Percentiles rank a stretch among this genome's conserved stretches.
These are phyloP conservation scores for Papilio polyxenes DNA, from an alignment of 1,140 invertebrate genomes.

Conservation along the genomic window DNA sequence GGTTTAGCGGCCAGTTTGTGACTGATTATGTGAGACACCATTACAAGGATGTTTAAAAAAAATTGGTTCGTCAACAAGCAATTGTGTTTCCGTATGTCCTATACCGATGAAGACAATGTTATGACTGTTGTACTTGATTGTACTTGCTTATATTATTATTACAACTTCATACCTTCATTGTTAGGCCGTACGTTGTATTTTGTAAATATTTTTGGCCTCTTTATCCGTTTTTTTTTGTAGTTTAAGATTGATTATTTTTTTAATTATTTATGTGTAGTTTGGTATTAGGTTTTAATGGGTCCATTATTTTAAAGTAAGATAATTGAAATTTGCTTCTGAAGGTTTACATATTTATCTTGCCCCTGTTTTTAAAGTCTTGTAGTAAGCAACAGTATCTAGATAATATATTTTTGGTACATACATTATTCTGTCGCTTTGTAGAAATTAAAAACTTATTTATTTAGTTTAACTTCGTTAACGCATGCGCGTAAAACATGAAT, in stretches of 20 bases:
- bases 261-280: too few species aligned
- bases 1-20: constrained; percentile 19
- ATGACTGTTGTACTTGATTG: constrained; percentile 30
- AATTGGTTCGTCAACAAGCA: constrained; percentile 45
- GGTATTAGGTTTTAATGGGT: too few species aligned
- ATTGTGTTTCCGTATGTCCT: constrained; percentile 45
- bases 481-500: constrained; percentile 33
- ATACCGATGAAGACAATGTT: constrained; percentile 30
- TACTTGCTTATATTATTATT: constrained; percentile 17
- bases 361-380: too few species aligned
- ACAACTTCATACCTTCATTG: constrained; percentile 24
- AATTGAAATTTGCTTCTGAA: too few species aligned
- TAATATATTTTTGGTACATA: background rate
- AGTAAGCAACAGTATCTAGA: too few species aligned
- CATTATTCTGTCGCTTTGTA: background rate
- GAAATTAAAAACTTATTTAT: background rate
- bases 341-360: too few species aligned
- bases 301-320: too few species aligned
- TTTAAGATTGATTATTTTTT: too few species aligned
- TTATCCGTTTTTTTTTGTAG: background rate
- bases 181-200: constrained; percentile 10
- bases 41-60: constrained; percentile 49
- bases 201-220: background rate
- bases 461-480: constrained; percentile 9
- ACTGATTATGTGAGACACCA: constrained; percentile 18